Evolutionary conservation across 2,113 vertebrate species (phyloP).

Genomic region (Bufo bufo): DNA sequence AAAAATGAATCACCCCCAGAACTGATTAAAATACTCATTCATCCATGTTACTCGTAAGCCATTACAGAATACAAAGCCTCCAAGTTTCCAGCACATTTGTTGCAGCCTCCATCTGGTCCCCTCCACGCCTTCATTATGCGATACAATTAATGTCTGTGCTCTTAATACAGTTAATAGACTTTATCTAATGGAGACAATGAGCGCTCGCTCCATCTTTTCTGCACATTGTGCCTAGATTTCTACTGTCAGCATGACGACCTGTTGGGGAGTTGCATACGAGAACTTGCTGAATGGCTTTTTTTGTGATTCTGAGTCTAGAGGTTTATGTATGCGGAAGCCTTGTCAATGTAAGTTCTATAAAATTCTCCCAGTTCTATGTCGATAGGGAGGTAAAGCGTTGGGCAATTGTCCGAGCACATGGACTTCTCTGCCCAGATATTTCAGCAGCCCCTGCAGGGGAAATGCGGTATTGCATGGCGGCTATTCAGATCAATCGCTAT

Average conservation of each 20-base stretch:
- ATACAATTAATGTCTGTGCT: conserved; percentile 2
- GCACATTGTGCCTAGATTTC: background rate
- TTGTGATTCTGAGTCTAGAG: background rate
- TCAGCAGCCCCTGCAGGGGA: too few species aligned
- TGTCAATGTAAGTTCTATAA: too few species aligned
- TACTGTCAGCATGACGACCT: background rate
- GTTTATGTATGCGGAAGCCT: too few species aligned
- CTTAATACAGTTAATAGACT: background rate
- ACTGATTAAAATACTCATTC: background rate
- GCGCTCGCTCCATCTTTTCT: background rate
- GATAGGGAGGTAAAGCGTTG: too few species aligned
- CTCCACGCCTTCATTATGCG: background rate
- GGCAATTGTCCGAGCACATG: too few species aligned
- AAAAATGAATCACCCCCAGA: conserved; percentile 19
- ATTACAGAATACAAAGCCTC: background rate
- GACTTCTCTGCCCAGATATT: too few species aligned
- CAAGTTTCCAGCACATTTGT: conserved; percentile 17
- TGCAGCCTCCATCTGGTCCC: conserved; percentile 3
- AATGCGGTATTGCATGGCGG: too few species aligned
- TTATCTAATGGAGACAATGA: background rate
- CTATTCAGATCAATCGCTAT: too few species aligned
- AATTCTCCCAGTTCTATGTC: too few species aligned
- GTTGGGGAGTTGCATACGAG: background rate
- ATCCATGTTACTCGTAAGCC: background rate
- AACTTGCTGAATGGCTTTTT: background rate